Conservation (phyloP, 2,888 invertebrate genomes). For the Andrena praecox region DNA sequence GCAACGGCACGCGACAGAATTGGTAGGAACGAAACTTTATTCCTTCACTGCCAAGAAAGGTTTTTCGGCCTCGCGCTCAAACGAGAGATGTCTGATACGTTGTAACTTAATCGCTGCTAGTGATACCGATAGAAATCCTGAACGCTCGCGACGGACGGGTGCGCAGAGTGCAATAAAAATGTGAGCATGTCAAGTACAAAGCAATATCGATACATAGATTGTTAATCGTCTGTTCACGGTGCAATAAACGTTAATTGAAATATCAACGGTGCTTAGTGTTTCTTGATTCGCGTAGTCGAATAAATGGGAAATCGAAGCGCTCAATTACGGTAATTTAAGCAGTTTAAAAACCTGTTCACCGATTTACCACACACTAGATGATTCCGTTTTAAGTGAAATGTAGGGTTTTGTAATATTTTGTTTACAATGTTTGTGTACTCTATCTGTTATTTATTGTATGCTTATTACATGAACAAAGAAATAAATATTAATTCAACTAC, state of each 20-base stretch:
- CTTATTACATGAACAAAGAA: slow-evolving; percentile 31
- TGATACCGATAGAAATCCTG: slow-evolving; percentile 1
- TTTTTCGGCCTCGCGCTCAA: not conserved
- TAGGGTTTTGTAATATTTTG: slow-evolving; percentile 44
- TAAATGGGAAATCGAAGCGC: not conserved
- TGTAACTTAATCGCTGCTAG: slow-evolving; percentile 11
- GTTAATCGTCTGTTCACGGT: slow-evolving; percentile 16
- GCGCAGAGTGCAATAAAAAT: slow-evolving; percentile 18
- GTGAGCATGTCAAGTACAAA: slow-evolving; percentile 75
- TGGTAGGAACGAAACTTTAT: slow-evolving; percentile 25
- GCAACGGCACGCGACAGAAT: not conserved
- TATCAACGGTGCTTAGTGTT: not conserved
- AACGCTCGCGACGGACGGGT: not conserved
- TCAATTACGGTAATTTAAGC: slow-evolving; percentile 20
- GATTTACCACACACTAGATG: slow-evolving; percentile 24
- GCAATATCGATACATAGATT: slow-evolving; percentile 30
- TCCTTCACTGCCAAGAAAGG: slow-evolving; percentile 45
- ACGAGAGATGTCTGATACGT: not conserved
- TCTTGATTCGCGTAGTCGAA: slow-evolving; percentile 25
- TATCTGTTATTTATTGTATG: slow-evolving; percentile 50
- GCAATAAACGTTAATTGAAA: slow-evolving; percentile 26
- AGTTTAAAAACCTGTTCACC: slow-evolving; percentile 43
- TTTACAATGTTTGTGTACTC: slow-evolving; percentile 43
- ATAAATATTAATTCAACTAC: slow-evolving; percentile 45
- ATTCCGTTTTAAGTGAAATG: slow-evolving; percentile 7